Conservation (phyloP, 2,888 invertebrate species). For the Steinernema scapterisci region DNA sequence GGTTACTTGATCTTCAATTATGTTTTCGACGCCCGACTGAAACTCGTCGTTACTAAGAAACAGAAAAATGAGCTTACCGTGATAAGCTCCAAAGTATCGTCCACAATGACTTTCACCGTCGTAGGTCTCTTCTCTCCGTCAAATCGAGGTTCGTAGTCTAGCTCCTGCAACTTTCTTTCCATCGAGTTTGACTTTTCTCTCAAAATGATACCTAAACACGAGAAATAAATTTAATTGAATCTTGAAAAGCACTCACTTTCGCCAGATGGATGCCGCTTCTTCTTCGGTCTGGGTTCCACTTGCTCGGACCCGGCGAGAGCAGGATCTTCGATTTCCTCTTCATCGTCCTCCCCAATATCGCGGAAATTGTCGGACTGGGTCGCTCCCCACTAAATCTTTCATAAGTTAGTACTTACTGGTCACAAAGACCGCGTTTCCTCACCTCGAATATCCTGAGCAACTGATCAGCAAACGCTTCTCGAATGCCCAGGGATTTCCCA, state of each 20-base stretch:
- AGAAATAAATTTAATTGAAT: not conserved
- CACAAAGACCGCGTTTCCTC: conserved; percentile 59
- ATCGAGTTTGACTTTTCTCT: conserved; percentile 37
- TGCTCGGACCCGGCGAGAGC: not conserved
- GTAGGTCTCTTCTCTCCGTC: not conserved
- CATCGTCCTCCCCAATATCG: conserved; percentile 16
- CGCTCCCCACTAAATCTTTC: conserved; percentile 22
- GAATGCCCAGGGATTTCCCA: conserved; percentile 86
- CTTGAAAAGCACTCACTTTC: not conserved
- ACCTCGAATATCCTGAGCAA: conserved; percentile 90
- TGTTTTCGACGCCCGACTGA: conserved; percentile 87
- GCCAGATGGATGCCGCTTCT: conserved; percentile 6
- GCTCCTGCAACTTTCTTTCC: conserved; percentile 38
- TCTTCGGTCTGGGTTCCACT: conserved; percentile 19
- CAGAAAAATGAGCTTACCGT: conserved; percentile 11
- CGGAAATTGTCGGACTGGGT: not conserved
- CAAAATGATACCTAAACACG: conserved; percentile 37
- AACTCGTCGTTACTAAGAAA: too few species aligned
- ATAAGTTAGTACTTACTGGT: not conserved
- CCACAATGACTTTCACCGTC: conserved; percentile 41
- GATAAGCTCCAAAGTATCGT: conserved; percentile 42
- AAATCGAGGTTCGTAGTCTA: not conserved
- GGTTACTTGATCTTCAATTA: conserved; percentile 96
- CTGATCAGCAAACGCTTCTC: conserved; percentile 82
- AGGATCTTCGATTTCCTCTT: not conserved